phyloP scores from a whole-genome alignment of 1,140 invertebrate species.

The Drosophila busckii region DNA sequence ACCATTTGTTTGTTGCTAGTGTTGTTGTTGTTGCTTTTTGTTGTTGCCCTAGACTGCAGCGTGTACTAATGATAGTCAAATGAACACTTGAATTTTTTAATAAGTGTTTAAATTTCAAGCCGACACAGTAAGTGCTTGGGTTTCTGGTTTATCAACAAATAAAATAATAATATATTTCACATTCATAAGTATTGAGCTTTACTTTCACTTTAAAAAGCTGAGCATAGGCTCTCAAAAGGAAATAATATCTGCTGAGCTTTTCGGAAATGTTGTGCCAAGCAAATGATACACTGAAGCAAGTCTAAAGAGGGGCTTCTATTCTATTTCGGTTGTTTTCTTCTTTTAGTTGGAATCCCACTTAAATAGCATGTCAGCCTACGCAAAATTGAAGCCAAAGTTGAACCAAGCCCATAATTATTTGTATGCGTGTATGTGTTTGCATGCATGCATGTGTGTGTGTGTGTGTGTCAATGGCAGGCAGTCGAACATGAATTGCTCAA shows the following conservation, averaged over 20 bases:
- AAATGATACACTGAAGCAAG: too few relatives aligned
- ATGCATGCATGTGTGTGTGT: conserved; percentile 13
- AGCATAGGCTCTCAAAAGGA: too few relatives aligned
- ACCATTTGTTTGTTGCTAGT: conserved; percentile 33
- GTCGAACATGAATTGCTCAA: conserved; percentile 66
- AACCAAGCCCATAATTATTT: conserved; percentile 58
- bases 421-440: conserved; percentile 1
- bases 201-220: too few relatives aligned
- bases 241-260: too few relatives aligned
- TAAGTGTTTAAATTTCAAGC: conserved; percentile 66
- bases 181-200: too few relatives aligned
- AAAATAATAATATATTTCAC: too few relatives aligned
- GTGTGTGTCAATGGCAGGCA: conserved; percentile 30
- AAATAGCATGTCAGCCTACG: conserved; percentile 67
- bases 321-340: too few relatives aligned
- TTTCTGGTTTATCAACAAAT: too few relatives aligned
- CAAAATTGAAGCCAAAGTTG: conserved; percentile 27
- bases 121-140: too few relatives aligned
- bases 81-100: conserved; percentile 33
- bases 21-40: conserved; percentile 3
- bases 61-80: conserved; percentile 65
- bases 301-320: too few relatives aligned
- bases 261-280: too few relatives aligned
- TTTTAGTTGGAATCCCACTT: background rate
- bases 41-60: too few relatives aligned